A percentile compares a stretch with the other conserved stretches of the same genome.
These are phyloP conservation scores for Ianthella basta DNA, from an alignment of 37 sponge, comb jelly and placozoan genomes.

Conservation along the genomic window DNA sequence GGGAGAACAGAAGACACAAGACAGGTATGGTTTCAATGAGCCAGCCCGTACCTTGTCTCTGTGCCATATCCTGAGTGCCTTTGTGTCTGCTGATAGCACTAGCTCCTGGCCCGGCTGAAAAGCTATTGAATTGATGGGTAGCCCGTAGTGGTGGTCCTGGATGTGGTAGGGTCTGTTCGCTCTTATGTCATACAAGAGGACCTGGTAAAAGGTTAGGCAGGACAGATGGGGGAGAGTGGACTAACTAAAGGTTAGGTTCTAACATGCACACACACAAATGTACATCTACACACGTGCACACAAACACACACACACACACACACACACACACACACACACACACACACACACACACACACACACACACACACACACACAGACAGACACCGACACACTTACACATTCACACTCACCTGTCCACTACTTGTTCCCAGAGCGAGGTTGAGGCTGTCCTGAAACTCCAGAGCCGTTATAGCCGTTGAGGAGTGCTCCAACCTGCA, in stretches of 20 bases:
- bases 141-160: slow-evolving; percentile 90
- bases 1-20: too few relatives aligned
- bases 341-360: too few relatives aligned
- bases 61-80: slow-evolving; percentile 90
- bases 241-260: too few relatives aligned
- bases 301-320: too few relatives aligned
- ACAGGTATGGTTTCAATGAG: too few relatives aligned
- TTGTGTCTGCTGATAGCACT: slow-evolving; percentile 86
- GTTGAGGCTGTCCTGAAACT: slow-evolving; percentile 68
- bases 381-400: too few relatives aligned
- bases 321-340: slow-evolving; percentile 22
- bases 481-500: neutral
- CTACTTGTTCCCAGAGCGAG: slow-evolving; percentile 85
- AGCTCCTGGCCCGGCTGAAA: slow-evolving; percentile 67
- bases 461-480: slow-evolving; percentile 77
- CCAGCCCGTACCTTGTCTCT: slow-evolving; percentile 53
- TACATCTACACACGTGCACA: too few relatives aligned
- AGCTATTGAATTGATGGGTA: slow-evolving; percentile 84
- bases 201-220: slow-evolving; percentile 49
- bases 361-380: too few relatives aligned
- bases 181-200: slow-evolving; percentile 91
- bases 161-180: slow-evolving; percentile 61
- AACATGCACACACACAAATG: too few relatives aligned
- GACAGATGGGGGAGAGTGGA: too few relatives aligned
- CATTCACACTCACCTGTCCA: slow-evolving; percentile 68